Percentiles rank a stretch among this genome's conserved stretches.
These are phyloP conservation scores for Macrobrachium nipponense DNA, from an alignment of 1,140 invertebrate species.

Conservation along the genomic window DNA sequence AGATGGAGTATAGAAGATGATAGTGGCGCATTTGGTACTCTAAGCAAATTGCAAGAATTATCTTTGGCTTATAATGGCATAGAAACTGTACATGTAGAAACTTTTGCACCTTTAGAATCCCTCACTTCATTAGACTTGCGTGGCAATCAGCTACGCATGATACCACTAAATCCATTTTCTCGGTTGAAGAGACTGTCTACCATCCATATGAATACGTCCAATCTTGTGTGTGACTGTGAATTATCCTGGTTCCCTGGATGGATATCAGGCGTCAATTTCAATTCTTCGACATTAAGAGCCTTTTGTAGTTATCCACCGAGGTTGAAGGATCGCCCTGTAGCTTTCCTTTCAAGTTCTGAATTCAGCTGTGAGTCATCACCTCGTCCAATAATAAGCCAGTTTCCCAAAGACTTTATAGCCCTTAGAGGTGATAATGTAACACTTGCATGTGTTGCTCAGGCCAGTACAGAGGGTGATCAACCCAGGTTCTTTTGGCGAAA, in stretches of 20 bases:
- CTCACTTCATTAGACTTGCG: conserved; percentile 83
- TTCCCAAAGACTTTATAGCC: conserved; percentile 83
- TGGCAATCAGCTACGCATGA: conserved; percentile 79
- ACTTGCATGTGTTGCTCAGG: conserved; percentile 82
- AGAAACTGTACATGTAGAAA: conserved; percentile 57
- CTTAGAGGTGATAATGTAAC: conserved; percentile 87
- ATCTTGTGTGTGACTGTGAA: conserved; percentile 62
- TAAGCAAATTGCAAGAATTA: conserved; percentile 79
- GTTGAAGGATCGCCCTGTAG: conserved; percentile 42
- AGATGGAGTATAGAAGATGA: conserved; percentile 91
- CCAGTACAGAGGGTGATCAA: conserved; percentile 75
- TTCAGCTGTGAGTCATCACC: conserved; percentile 77
- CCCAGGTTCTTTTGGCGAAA: conserved; percentile 60
- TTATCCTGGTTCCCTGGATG: conserved; percentile 57
- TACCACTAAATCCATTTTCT: conserved; percentile 81
- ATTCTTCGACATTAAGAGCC: conserved; percentile 76
- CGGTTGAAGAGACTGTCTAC: conserved; percentile 77
- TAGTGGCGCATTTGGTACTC: conserved; percentile 81
- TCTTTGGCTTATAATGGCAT: conserved; percentile 74
- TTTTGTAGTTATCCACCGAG: conserved; percentile 69
- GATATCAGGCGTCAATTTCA: conserved; percentile 79
- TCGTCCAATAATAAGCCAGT: conserved; percentile 85
- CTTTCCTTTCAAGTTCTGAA: conserved; percentile 26
- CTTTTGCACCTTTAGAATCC: conserved; percentile 64
- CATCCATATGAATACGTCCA: conserved; percentile 68